phyloP scores from a whole-genome alignment of 2,888 invertebrate genomes.

The Neria commutata region DNA sequence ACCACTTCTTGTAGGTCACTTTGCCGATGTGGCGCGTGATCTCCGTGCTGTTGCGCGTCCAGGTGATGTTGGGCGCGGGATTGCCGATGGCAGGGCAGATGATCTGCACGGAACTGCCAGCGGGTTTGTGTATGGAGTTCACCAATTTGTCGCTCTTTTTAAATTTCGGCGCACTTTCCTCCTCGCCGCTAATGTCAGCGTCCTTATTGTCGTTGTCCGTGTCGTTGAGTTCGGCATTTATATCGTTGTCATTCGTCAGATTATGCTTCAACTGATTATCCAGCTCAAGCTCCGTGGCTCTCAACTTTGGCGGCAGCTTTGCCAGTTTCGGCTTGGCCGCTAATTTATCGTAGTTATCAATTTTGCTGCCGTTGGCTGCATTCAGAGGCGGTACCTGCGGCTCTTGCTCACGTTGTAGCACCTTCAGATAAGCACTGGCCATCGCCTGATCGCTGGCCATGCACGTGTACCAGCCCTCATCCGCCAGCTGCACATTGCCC shows the following conservation, averaged over 20 bases:
- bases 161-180: constrained; percentile 34
- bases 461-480: constrained; percentile 96
- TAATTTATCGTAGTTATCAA: constrained; percentile 14
- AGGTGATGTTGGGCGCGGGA: constrained; percentile 82
- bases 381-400: neutral
- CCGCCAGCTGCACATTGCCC: constrained; percentile 80
- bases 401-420: constrained; percentile 51
- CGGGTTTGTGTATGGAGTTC: constrained; percentile 67
- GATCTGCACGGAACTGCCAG: constrained; percentile 72
- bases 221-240: constrained; percentile 13
- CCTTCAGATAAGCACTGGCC: constrained; percentile 81
- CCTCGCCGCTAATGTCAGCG: constrained; percentile 15
- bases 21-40: constrained; percentile 71
- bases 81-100: constrained; percentile 72
- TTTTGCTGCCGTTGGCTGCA: constrained; percentile 1
- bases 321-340: neutral
- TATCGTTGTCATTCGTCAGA: constrained; percentile 7
- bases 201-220: constrained; percentile 20
- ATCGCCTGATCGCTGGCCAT: constrained; percentile 83
- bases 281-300: neutral
- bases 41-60: constrained; percentile 77
- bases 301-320: constrained; percentile 4
- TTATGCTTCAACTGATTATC: neutral
- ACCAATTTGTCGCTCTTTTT: constrained; percentile 33
- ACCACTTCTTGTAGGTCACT: constrained; percentile 72